Conservation (phyloP, 2,888 invertebrate genomes). For the Parnassius apollo region DNA sequence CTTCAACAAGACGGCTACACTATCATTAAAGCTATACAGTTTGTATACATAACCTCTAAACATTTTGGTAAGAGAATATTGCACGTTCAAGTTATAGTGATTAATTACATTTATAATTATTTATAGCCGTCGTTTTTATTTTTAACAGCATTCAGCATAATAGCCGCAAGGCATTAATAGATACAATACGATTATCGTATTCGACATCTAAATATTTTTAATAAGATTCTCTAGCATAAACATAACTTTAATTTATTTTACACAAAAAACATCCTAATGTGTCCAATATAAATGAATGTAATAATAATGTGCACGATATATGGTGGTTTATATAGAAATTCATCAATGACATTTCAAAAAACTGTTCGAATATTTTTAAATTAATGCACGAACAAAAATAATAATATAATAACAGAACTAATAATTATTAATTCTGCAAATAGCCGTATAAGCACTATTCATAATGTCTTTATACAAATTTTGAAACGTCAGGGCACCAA, state of each 20-base stretch:
- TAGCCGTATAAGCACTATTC: slow-evolving; percentile 5
- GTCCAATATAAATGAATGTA: too few species aligned
- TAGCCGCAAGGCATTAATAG: slow-evolving; percentile 60
- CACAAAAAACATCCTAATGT: too few species aligned
- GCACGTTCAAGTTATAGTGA: slow-evolving; percentile 64
- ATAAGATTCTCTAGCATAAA: too few species aligned
- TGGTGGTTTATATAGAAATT: too few species aligned
- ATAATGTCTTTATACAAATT: slow-evolving; percentile 6
- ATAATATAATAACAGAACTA: neutral
- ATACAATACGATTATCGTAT: slow-evolving; percentile 40
- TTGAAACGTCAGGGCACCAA: slow-evolving; percentile 13
- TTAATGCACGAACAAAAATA: neutral
- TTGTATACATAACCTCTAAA: slow-evolving; percentile 79
- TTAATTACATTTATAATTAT: slow-evolving; percentile 34
- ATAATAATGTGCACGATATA: too few species aligned
- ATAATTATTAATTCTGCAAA: neutral
- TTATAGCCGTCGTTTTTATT: slow-evolving; percentile 43
- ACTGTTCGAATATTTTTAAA: neutral
- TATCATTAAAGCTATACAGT: slow-evolving; percentile 77
- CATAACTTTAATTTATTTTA: too few species aligned
- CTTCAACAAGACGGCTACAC: slow-evolving; percentile 79
- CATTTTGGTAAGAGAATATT: slow-evolving; percentile 77
- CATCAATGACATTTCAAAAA: slow-evolving; percentile 18
- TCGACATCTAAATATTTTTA: neutral
- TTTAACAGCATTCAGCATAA: slow-evolving; percentile 43